A percentile compares a stretch with the other conserved stretches of the same genome.
These are phyloP conservation scores for Scomberomorus guttatus DNA, from an alignment of 2,797 vertebrate genomes.

Conservation along the genomic window DNA sequence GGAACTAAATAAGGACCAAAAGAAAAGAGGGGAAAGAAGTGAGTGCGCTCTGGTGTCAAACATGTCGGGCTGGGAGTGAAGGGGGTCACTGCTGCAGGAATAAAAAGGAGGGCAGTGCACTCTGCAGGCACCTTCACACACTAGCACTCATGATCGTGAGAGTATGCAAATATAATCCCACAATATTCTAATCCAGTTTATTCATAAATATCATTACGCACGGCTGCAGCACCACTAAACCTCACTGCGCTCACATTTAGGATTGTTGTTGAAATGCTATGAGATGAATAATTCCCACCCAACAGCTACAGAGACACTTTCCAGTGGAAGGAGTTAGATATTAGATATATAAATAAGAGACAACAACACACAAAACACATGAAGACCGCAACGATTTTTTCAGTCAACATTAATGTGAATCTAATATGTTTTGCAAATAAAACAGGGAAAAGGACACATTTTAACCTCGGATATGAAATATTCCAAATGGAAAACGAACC, in stretches of 20 bases:
- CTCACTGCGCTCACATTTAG: neutral
- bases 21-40: slow-evolving; percentile 46
- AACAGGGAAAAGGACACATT: neutral
- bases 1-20: slow-evolving; percentile 74
- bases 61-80: slow-evolving; percentile 15
- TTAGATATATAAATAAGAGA: neutral
- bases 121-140: slow-evolving; percentile 58
- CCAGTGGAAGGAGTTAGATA: neutral
- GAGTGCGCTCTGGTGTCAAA: slow-evolving; percentile 47
- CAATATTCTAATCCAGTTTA: fast-evolving
- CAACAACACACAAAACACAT: neutral
- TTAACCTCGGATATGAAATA: neutral
- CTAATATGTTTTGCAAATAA: neutral
- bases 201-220: neutral
- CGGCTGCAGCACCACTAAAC: neutral
- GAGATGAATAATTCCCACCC: no score
- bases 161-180: neutral
- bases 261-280: neutral
- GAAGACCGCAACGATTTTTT: neutral
- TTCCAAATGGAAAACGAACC: neutral
- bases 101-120: slow-evolving; percentile 62
- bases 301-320: neutral
- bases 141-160: neutral
- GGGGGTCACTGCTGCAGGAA: slow-evolving; percentile 41
- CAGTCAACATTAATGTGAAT: neutral